Base-by-base conservation (phyloP, 92 coral and sea anemone genomes). In the Phenganax subtilis region DNA sequence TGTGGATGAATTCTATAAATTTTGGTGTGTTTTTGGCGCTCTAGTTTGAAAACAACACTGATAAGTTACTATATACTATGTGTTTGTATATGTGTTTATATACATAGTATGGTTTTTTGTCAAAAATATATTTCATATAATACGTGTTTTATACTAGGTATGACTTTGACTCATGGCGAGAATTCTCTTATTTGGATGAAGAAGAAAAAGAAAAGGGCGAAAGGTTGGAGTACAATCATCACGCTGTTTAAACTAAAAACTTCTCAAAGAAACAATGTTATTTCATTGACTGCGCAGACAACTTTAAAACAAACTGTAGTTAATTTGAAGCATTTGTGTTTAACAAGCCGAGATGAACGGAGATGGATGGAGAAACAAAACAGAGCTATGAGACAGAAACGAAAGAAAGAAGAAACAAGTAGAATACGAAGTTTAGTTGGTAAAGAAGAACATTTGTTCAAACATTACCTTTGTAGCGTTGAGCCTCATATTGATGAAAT, bases 311-410 rank as follows among this genome's bases (percentile, higher is more conserved):
- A 20, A 20, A 20, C 25, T 20, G 25, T 20, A 20, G 25, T 20
- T 20, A 20, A 20, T 20, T 20, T 20, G 25, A 20, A 20, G 25
- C 25, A 20, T 51, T 71, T 71, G 55, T 71, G 76, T 62, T 75
- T 55, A 79, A 57, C 65, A 80, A 94, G 98, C 80, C 98, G 98
- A 11, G 98, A 94, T 60, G 98, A 94, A 79, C 86, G 97, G 53
- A 83, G 98, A 57, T 94, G 98, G 98, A 94, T 94, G 81, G 98
- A 94, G 84, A 94, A 94, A 83, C 97, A 94, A 63, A 94, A 94
- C 85, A 91, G 84, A 86, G 92, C 87, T 5, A 94, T 91, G 98
- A 72, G 98, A 82, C 98, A 94, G 60, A 94, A 91, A 64, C 77
- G 97, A 58, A 94, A 94, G 29, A 94, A 91, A 65, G 98, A 94